Conservation (phyloP, 2,888 invertebrate species). For the Chloromyia formosa region DNA sequence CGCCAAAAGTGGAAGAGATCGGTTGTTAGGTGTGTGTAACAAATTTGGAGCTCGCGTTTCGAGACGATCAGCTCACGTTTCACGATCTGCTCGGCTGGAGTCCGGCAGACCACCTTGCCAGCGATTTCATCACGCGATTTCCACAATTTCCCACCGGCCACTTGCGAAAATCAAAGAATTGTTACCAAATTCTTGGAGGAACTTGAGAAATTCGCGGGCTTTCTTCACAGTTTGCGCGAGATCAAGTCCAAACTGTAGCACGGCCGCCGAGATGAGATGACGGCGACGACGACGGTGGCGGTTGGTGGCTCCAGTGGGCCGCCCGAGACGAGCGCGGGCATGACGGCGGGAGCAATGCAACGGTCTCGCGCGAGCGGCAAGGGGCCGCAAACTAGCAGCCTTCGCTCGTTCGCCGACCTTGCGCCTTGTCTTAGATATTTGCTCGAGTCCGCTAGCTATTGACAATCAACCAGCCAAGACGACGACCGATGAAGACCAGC, state of each 20-base stretch:
- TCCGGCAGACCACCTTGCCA: neutral
- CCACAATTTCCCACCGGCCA: neutral
- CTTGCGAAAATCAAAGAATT: slow-evolving; percentile 2
- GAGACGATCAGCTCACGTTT: slow-evolving; percentile 2
- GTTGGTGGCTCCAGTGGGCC: slow-evolving; percentile 1
- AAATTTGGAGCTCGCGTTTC: neutral
- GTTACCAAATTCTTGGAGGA: neutral
- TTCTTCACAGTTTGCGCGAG: slow-evolving; percentile 34
- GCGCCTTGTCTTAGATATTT: slow-evolving; percentile 29
- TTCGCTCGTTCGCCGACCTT: slow-evolving; percentile 43
- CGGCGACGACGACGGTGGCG: neutral
- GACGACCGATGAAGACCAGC: slow-evolving; percentile 3
- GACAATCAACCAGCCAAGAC: neutral
- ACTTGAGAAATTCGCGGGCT: slow-evolving; percentile 18
- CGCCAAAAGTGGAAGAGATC: too few species aligned
- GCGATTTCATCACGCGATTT: neutral
- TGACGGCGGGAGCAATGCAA: neutral
- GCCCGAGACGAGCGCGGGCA: neutral
- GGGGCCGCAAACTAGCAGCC: slow-evolving; percentile 20
- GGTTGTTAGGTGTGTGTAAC: too few species aligned
- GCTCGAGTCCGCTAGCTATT: neutral
- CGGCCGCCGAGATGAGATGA: slow-evolving; percentile 17
- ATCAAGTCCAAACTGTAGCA: slow-evolving; percentile 2
- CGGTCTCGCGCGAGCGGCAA: neutral
- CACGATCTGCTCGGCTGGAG: neutral